phyloP scores from a whole-genome alignment of 2,888 invertebrate genomes.

The Hipparchia sbordonii region DNA sequence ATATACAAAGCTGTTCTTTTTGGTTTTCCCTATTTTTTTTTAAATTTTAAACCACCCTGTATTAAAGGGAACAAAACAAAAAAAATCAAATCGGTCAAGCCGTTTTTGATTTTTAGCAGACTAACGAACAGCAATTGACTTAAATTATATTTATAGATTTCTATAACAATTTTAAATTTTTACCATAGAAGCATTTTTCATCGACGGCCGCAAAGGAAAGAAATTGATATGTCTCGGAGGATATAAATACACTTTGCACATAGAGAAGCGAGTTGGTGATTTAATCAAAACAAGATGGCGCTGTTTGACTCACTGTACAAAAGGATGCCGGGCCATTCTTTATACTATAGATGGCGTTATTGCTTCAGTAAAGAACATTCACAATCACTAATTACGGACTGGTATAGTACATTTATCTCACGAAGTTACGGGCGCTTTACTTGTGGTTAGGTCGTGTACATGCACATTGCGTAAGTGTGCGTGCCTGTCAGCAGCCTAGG shows the following conservation, averaged over 20 bases:
- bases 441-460: no score
- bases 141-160: no score
- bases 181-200: constrained; percentile 18
- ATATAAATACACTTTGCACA: constrained; percentile 46
- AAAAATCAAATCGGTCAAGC: no score
- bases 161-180: background rate
- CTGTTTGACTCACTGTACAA: constrained; percentile 38
- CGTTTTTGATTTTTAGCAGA: no score
- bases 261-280: constrained; percentile 10
- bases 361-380: constrained; percentile 1
- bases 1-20: no score
- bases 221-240: constrained; percentile 45
- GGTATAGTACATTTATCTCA: background rate
- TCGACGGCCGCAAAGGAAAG: constrained; percentile 41
- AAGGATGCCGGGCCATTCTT: constrained; percentile 50
- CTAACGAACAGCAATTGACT: no score
- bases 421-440: no score
- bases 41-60: no score
- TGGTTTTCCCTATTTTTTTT: no score
- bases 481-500: no score
- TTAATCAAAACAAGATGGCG: constrained; percentile 39
- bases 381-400: constrained; percentile 24
- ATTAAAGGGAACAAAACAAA: no score
- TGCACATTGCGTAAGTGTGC: no score
- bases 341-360: constrained; percentile 39